Evolutionary conservation across 2,888 invertebrate genomes (phyloP), one percentile per base, ranked within the genome.

Genomic region (Napeogenes inachia): DNA sequence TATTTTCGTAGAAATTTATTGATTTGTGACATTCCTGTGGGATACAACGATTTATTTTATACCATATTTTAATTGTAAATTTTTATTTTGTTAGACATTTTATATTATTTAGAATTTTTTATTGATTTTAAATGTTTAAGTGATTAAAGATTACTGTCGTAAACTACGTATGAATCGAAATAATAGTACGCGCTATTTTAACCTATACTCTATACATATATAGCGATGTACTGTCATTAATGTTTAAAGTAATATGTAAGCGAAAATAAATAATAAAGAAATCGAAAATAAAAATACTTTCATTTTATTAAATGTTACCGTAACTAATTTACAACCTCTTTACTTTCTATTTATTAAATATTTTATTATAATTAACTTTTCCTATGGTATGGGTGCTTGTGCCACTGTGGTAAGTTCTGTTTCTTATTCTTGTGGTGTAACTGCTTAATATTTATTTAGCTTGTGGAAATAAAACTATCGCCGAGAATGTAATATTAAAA

Each of bases 11-110:
- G 75, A 79, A 71, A 74, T 79, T 80, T 78, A 79, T 79, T 77
- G 78, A 75, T 75, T 73, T 71, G 69, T 69, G 72, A 80, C 79
- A 81, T 84, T 85, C 86, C 87, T 72, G 61, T 68, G 78, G 84
- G 79, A 81, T 70, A 83, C 89, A 88, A 87, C 89, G 87, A 87
- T 85, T 84, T 83, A 82, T 75, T 80, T 80, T 75, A 73, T 79
- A 79, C 73, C 76, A 78, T 81, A 79, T 83, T 69, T 66, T 70
- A 57, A 57, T 62, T 88, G 85, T 87, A 85, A 80, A 85, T 84
- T 84, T 81, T 82, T 86, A 85, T 85, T 88, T 87, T 87, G 81
- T 87, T 86, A 85, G 77, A 77, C 71, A 68, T 82, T 82, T 80
- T 83, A 82, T 78, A 78, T 74, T 71, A 67, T 71, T 71, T 67